Percentiles rank a stretch among this genome's conserved stretches.
Conservation (phyloP, 2,797 vertebrate genomes). For the Lycodopsis pacificus region DNA sequence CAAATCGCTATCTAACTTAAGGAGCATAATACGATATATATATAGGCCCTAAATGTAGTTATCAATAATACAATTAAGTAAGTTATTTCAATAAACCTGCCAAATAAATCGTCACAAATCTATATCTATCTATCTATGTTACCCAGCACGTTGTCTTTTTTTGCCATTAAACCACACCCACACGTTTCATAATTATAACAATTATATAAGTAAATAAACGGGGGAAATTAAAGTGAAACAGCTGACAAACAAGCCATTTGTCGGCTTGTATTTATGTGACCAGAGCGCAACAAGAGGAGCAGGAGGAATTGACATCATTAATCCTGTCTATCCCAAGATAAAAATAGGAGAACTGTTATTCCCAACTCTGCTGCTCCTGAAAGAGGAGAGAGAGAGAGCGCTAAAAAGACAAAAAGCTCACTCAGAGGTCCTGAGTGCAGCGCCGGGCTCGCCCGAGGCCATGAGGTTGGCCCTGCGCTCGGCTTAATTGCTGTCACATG, state of each 20-base stretch:
- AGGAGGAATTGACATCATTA: neutral
- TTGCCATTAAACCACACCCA: neutral
- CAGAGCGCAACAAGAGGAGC: neutral
- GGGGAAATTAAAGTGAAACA: neutral
- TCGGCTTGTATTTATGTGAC: neutral
- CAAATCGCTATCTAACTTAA: neutral
- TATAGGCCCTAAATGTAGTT: neutral
- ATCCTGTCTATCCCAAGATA: neutral
- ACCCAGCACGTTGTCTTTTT: neutral
- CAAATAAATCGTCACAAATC: neutral
- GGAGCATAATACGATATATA: neutral
- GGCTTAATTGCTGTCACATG: constrained; percentile 88
- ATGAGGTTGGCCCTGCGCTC: constrained; percentile 78
- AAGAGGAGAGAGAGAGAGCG: constrained; percentile 35
- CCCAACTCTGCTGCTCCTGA: constrained; percentile 13
- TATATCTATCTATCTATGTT: neutral
- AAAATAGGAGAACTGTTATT: constrained; percentile 4
- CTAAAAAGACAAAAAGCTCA: constrained; percentile 45
- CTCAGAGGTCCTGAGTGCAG: constrained; percentile 53
- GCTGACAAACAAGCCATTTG: neutral
- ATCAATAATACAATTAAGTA: neutral
- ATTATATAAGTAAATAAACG: neutral
- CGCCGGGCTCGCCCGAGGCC: constrained; percentile 72
- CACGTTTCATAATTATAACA: neutral
- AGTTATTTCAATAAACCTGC: neutral